Evolutionary conservation across 2,797 vertebrate genomes (phyloP).

Genomic region (Lepilemur septentrionalis): DNA sequence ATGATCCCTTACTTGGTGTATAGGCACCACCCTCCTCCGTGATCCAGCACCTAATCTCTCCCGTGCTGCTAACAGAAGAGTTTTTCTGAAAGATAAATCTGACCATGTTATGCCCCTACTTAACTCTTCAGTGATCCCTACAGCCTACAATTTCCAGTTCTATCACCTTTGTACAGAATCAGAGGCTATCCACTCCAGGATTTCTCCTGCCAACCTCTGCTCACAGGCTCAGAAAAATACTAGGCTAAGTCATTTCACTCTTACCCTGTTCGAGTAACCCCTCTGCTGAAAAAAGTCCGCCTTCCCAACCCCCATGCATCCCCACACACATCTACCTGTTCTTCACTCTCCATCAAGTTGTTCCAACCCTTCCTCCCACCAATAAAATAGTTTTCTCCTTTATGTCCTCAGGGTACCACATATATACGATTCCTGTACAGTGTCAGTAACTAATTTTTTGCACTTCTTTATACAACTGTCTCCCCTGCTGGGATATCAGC

Average conservation of each 20-base stretch:
- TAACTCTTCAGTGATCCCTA: neutral
- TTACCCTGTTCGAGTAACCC: neutral
- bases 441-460: neutral
- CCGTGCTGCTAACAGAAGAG: neutral
- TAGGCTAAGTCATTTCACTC: neutral
- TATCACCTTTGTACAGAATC: neutral
- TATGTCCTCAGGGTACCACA: neutral
- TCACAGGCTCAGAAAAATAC: neutral
- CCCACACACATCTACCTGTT: neutral
- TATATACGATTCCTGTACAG: neutral
- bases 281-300: neutral
- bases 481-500: neutral
- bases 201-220: neutral
- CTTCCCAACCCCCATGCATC: neutral
- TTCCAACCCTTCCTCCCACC: neutral
- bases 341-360: neutral
- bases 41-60: neutral
- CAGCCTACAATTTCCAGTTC: neutral
- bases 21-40: neutral
- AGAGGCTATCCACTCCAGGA: neutral
- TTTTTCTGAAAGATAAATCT: neutral
- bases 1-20: neutral
- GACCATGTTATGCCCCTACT: neutral
- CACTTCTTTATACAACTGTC: neutral
- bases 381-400: neutral